These are phyloP conservation scores for Polylopha cassiicola DNA, from an alignment of 2,888 invertebrate genomes.

Conservation along the genomic window DNA sequence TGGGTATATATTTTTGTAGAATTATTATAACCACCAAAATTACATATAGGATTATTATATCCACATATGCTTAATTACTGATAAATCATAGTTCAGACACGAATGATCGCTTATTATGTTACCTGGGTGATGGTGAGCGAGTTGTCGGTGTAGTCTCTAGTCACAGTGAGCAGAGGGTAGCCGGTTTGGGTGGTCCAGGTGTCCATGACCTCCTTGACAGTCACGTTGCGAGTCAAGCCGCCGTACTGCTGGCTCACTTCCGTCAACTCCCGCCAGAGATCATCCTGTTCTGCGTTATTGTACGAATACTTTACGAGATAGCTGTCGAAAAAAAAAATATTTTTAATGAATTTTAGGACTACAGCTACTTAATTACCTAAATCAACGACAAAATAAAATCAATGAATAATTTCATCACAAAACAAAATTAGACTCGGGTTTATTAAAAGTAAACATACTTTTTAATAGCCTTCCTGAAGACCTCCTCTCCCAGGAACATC, in stretches of 20 bases:
- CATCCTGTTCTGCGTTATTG: constrained; percentile 87
- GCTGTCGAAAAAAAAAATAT: constrained; percentile 37
- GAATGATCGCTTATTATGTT: too few species aligned
- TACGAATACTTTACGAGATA: constrained; percentile 82
- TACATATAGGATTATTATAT: neutral
- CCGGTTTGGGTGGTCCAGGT: constrained; percentile 92
- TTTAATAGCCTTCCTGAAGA: constrained; percentile 82
- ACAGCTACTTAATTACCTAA: too few species aligned
- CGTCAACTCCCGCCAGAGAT: constrained; percentile 88
- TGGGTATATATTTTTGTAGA: neutral
- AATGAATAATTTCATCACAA: too few species aligned
- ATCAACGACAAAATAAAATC: too few species aligned
- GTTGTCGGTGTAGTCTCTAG: constrained; percentile 75
- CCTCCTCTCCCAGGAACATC: constrained; percentile 86
- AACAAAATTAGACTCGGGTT: neutral
- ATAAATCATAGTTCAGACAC: too few species aligned
- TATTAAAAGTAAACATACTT: constrained; percentile 46
- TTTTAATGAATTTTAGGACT: neutral
- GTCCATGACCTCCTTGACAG: constrained; percentile 87
- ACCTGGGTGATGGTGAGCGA: constrained; percentile 78
- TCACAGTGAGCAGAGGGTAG: constrained; percentile 85
- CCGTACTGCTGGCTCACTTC: constrained; percentile 62
- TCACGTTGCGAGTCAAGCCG: constrained; percentile 71
- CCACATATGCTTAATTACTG: constrained; percentile 6
- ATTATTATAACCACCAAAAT: too few species aligned